phyloP scores from a whole-genome alignment of 2,113 vertebrate species.

The Ancistrus triradiatus region DNA sequence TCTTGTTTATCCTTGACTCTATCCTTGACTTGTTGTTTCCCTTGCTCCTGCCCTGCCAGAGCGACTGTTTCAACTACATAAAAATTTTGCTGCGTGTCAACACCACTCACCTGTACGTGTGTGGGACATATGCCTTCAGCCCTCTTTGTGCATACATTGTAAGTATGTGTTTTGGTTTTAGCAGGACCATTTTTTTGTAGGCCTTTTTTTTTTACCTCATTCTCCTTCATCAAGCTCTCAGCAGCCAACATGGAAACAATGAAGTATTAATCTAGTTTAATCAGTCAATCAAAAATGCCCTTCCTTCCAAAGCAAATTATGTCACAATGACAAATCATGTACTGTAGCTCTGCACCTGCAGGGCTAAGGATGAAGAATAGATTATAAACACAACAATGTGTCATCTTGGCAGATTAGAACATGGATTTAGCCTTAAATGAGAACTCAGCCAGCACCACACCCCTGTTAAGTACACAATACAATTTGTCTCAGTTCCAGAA shows the following conservation, averaged over 20 bases:
- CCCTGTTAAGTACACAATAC: too few relatives aligned
- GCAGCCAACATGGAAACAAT: conserved; percentile 34
- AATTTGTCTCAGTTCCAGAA: too few relatives aligned
- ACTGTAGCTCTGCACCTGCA: conserved; percentile 13
- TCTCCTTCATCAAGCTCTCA: too few relatives aligned
- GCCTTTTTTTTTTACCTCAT: neutral
- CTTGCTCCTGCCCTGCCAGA: conserved; percentile 60
- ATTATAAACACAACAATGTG: too few relatives aligned
- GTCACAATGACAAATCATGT: conserved; percentile 20
- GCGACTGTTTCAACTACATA: conserved; percentile 96
- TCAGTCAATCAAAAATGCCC: conserved; percentile 41
- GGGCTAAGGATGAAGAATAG: too few relatives aligned
- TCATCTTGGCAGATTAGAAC: too few relatives aligned
- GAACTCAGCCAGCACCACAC: too few relatives aligned
- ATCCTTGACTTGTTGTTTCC: too few relatives aligned
- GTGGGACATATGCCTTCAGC: conserved; percentile 93
- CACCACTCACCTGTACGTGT: conserved; percentile 85
- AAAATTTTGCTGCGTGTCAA: conserved; percentile 89
- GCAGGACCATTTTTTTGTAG: neutral
- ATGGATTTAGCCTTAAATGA: too few relatives aligned
- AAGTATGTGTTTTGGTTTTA: conserved; percentile 61
- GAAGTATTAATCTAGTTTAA: conserved; percentile 44
- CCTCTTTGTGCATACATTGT: conserved; percentile 88
- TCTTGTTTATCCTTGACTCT: too few relatives aligned
- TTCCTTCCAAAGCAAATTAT: too few relatives aligned